phyloP scores from a whole-genome alignment of 2,797 vertebrate genomes.

The Distichodus sexfasciatus region DNA sequence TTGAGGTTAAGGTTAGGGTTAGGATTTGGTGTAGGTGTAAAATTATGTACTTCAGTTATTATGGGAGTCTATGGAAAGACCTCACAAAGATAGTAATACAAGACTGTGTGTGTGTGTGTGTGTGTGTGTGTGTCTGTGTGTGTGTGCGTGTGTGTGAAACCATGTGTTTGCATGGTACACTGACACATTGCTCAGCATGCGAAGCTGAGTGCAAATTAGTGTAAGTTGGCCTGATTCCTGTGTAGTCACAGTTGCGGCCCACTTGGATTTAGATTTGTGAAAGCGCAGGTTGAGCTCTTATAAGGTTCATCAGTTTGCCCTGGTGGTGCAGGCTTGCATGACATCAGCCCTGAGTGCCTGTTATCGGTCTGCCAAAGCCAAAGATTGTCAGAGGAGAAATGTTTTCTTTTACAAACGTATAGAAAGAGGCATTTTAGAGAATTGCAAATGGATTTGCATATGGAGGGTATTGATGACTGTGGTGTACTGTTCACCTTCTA shows the following conservation, averaged over 20 bases:
- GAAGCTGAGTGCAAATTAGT: conserved; percentile 22
- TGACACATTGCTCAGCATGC: conserved; percentile 25
- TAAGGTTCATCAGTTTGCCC: neutral
- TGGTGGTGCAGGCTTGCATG: neutral
- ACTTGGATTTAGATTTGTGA: neutral
- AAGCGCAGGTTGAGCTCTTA: neutral
- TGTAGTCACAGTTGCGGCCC: neutral
- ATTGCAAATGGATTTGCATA: no score
- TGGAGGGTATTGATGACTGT: no score
- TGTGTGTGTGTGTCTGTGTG: neutral
- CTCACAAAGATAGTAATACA: no score
- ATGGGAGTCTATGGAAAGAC: no score
- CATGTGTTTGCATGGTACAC: conserved; percentile 15
- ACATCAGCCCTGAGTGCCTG: neutral
- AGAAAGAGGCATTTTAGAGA: no score
- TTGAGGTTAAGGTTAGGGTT: no score
- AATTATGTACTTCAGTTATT: no score
- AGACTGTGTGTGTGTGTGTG: neutral
- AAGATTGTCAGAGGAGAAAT: no score
- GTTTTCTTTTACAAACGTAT: no score
- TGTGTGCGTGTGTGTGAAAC: neutral
- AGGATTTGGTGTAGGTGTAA: no score
- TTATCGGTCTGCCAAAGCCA: no score
- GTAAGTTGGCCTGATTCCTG: conserved; percentile 18
- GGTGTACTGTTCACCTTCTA: no score